Evolutionary conservation across 1,140 invertebrate species (phyloP).

Genomic region (Prorops nasuta): DNA sequence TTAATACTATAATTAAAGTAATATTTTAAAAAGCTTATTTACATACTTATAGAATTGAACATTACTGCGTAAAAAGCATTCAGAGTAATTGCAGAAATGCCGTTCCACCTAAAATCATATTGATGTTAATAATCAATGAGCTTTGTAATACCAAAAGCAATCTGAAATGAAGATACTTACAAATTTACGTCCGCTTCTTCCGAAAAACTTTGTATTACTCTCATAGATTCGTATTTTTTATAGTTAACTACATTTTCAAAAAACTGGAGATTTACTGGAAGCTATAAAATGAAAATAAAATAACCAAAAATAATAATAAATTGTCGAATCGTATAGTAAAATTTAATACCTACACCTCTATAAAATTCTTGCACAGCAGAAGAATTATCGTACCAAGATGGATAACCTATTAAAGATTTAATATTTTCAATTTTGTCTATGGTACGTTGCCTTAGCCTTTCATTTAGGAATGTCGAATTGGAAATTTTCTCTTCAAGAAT

Average conservation of each 20-base stretch:
- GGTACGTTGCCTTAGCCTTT: constrained; percentile 58
- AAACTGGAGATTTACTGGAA: constrained; percentile 19
- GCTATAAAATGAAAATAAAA: constrained; percentile 11
- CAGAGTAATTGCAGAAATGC: constrained; percentile 62
- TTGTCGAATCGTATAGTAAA: not conserved
- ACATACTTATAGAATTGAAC: constrained; percentile 69
- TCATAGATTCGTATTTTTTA: constrained; percentile 2
- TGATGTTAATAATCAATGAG: too few relatives aligned
- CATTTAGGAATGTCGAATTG: constrained; percentile 62
- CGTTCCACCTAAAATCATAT: constrained; percentile 29
- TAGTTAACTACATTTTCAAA: constrained; percentile 28
- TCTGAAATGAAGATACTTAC: not conserved
- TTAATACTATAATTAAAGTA: too few relatives aligned
- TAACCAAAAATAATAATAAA: not conserved
- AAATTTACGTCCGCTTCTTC: not conserved
- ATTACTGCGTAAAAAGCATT: constrained; percentile 68
- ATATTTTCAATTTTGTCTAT: constrained; percentile 62
- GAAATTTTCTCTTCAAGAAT: constrained; percentile 13
- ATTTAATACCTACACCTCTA: constrained; percentile 45
- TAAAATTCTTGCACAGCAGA: constrained; percentile 53
- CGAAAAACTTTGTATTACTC: not conserved
- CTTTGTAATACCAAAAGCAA: too few relatives aligned
- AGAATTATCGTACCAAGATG: constrained; percentile 62
- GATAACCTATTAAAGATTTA: constrained; percentile 66
- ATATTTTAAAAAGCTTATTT: not conserved